Conservation (phyloP, 2,888 invertebrate species). For the Villa cingulata region DNA sequence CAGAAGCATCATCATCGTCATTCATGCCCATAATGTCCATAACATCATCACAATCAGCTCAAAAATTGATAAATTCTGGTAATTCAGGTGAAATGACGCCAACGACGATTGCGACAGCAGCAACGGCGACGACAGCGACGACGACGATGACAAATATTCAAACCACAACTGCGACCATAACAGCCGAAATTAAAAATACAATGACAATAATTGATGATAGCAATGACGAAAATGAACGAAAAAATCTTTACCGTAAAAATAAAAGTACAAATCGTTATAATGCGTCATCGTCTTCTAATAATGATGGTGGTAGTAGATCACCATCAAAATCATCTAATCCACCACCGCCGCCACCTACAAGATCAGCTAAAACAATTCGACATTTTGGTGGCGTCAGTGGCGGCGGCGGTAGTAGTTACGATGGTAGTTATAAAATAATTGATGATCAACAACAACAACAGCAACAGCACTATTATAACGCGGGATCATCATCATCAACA, state of each 20-base stretch:
- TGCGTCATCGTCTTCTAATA: constrained; percentile 4
- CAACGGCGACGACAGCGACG: constrained; percentile 1
- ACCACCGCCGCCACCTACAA: neutral
- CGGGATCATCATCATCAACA: no score
- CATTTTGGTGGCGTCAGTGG: neutral
- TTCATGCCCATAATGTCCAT: neutral
- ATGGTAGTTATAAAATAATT: no score
- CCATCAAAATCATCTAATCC: neutral
- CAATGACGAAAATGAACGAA: no score
- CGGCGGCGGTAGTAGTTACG: no score
- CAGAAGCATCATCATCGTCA: neutral
- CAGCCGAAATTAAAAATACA: constrained; percentile 1
- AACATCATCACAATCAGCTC: constrained; percentile 9
- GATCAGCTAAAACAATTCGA: neutral
- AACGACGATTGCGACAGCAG: neutral
- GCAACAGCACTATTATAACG: no score
- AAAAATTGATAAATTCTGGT: constrained; percentile 6
- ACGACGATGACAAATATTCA: no score
- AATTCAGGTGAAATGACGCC: constrained; percentile 11
- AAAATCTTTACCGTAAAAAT: constrained; percentile 1
- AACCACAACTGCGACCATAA: neutral
- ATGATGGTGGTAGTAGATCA: neutral
- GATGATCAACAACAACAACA: no score
- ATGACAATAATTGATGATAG: neutral
- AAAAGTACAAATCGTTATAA: constrained; percentile 13